These are phyloP conservation scores for Xestobium rufovillosum DNA, from an alignment of 2,888 invertebrate genomes.

Conservation along the genomic window DNA sequence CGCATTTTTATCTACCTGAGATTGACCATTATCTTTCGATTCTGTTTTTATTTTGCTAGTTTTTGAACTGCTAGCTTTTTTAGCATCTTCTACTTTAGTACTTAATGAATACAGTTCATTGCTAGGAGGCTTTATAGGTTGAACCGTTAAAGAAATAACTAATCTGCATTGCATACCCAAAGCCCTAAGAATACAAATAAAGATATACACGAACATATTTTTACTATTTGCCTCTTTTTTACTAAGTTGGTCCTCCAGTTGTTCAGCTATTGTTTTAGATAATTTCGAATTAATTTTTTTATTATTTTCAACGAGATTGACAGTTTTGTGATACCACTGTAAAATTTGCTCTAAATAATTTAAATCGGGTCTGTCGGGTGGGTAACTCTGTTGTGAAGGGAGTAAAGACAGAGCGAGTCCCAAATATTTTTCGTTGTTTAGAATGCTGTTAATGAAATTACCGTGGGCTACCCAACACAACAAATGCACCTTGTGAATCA, in stretches of 20 bases:
- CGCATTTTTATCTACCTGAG: neutral
- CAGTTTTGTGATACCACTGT: constrained; percentile 64
- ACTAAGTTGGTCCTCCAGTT: constrained; percentile 50
- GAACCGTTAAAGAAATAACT: constrained; percentile 70
- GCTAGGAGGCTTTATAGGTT: constrained; percentile 61
- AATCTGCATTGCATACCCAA: constrained; percentile 76
- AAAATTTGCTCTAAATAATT: constrained; percentile 70
- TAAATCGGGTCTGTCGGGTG: constrained; percentile 63
- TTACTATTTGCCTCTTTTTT: constrained; percentile 55
- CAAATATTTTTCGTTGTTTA: constrained; percentile 62
- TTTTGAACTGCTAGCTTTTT: constrained; percentile 4
- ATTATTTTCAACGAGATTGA: constrained; percentile 50
- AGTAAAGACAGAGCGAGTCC: constrained; percentile 63
- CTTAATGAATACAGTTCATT: constrained; percentile 58
- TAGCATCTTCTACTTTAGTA: constrained; percentile 29
- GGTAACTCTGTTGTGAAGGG: constrained; percentile 67
- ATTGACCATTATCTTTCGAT: constrained; percentile 12
- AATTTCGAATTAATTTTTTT: constrained; percentile 4
- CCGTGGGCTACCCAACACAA: constrained; percentile 78
- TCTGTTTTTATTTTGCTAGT: constrained; percentile 8
- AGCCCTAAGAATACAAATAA: constrained; percentile 66
- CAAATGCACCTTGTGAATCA: constrained; percentile 80
- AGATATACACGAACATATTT: constrained; percentile 67
- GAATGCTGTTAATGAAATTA: constrained; percentile 59
- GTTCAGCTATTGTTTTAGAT: constrained; percentile 24